Evolutionary conservation across 2,888 invertebrate genomes (phyloP), one percentile per base, ranked within the genome.

Genomic region (Dexiosoma caninum): DNA sequence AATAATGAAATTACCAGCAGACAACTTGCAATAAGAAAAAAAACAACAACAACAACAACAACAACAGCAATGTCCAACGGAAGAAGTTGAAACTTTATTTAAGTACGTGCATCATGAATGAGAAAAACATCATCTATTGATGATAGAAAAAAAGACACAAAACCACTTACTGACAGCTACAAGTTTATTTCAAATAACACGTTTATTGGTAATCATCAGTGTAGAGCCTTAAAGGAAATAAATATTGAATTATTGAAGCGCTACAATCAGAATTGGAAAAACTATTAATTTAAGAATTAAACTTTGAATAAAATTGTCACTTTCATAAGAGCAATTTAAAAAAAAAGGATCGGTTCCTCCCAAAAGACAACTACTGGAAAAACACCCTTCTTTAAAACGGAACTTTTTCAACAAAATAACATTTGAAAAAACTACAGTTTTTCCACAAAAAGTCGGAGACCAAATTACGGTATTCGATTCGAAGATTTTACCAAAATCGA

Each of bases 161-260:
- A 49, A 76, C 59, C 76, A 71, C 71, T 80, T 76, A 76, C 40
- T 76, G 71, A 27, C 80, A 80, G 76, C 71, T 60, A 60, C 76
- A 76, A 60, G 37, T 75, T 70, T 44, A 57, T 27, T 75, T 10
- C 55, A 62, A 70, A 55, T 23, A 1, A 37, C 40, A 67, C 40
- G 14, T 37, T 71, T 37, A n/a, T n/a, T n/a, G n/a, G n/a, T 40
- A 14, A 35, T 21, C 10, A 44, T 2, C 8, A 6, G 4, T 2
- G 19, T 1, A 49, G 59, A 10, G 23, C 2, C 16, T 44, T 35
- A 49, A 37, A 49, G 14, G 44, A 46, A 46, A 37, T 9, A 37
- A 32, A 35, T 32, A 16, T 27, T 27, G 3, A 27, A 27, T 27
- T 27, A n/a, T n/a, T n/a, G n/a, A n/a, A n/a, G n/a, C n/a, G n/a